These are phyloP conservation scores for Eupleurogrammus muticus DNA, from an alignment of 2,797 vertebrate genomes.

Conservation along the genomic window DNA sequence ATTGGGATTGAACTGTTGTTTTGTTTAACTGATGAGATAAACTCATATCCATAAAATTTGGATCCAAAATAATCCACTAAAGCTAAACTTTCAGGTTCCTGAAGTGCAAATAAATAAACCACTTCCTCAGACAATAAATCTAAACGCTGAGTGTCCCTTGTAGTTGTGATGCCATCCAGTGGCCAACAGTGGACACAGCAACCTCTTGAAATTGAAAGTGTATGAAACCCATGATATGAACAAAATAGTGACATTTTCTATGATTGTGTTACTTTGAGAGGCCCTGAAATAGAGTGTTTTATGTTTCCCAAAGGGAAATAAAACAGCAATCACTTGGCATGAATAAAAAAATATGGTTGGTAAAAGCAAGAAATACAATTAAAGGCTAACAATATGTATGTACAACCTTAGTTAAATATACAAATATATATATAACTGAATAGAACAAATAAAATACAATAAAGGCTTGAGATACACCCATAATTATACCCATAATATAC, in stretches of 20 bases:
- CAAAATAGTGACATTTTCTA: too few relatives aligned
- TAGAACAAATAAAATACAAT: background rate
- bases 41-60: background rate
- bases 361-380: too few relatives aligned
- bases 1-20: background rate
- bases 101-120: background rate
- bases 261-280: too few relatives aligned
- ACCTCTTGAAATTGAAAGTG: background rate
- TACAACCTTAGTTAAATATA: background rate
- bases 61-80: background rate
- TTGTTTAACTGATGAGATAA: background rate
- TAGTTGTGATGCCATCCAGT: constrained; percentile 50
- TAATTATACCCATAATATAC: background rate
- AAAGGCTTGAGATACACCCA: background rate
- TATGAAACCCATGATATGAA: too few relatives aligned
- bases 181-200: constrained; percentile 38
- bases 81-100: background rate
- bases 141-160: constrained; percentile 1
- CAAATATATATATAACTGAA: too few relatives aligned
- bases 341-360: too few relatives aligned
- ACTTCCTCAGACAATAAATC: background rate
- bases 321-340: background rate
- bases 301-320: background rate
- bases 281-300: too few relatives aligned
- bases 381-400: too few relatives aligned